Base-by-base conservation (phyloP, 1,140 invertebrate genomes). In the Glomeris maerens region DNA sequence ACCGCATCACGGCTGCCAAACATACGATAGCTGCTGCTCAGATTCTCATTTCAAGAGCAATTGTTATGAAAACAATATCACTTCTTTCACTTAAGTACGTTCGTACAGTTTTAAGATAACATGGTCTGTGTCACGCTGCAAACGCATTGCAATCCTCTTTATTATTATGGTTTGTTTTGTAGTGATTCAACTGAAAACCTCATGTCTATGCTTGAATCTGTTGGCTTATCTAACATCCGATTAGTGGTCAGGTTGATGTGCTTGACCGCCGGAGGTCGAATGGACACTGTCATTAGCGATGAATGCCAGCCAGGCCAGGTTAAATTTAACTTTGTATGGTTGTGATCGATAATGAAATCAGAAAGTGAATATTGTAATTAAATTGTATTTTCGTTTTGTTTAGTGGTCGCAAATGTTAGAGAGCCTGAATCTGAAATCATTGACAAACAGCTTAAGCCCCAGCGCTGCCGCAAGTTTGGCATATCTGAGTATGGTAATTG, bases 231-330 rank as follows among this genome's bases (percentile, higher is more conserved):
- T 26, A 76, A 79, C 63, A 73, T 79, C 26, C 65, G 69, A 46
- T 71, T 74, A 57, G 66, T 79, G 2, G 74, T 80, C 1, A 66
- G 70, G n/a, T 61, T 80, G 17, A 80, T 80, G 78, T 74, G 72
- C 36, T 58, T 79, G 26, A 72, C 73, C 52, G 75, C 77, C 2
- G 67, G 72, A 46, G 75, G 75, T 40, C 65, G 73, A 40, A 67
- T 76, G 20, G 67, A 46, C 36, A 46, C 21, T 49, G 21, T 5
- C 52, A 45, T 17, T n/a, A 49, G 39, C 7, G 47, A 48, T 3
- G 25, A 46, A 36, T n/a, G n/a, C n/a, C n/a, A n/a, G n/a, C n/a
- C n/a, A n/a, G n/a, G n/a, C n/a, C n/a, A n/a, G n/a, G n/a, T n/a
- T n/a, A n/a, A n/a, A n/a, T n/a, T n/a, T n/a, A n/a, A n/a, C n/a